phyloP scores from a whole-genome alignment of 1,140 invertebrate species.

The Dinothrombium tinctorium region DNA sequence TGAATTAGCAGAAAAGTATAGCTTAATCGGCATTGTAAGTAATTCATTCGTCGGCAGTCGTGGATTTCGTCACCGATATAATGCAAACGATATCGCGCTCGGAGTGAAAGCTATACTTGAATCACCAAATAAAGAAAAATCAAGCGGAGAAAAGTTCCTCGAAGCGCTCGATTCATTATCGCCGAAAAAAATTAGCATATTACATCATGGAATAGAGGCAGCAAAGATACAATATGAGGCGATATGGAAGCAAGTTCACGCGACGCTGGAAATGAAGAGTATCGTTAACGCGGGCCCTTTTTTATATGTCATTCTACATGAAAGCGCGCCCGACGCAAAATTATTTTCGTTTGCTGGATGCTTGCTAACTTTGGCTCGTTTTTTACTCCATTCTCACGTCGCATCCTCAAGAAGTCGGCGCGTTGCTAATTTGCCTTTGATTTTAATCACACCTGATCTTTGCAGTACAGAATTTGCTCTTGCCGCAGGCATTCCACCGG shows the following conservation, averaged over 20 bases:
- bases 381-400: conserved; percentile 45
- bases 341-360: conserved; percentile 47
- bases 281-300: conserved; percentile 67
- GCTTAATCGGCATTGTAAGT: conserved; percentile 41
- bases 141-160: conserved; percentile 40
- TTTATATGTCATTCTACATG: conserved; percentile 56
- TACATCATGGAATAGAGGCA: conserved; percentile 42
- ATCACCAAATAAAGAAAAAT: conserved; percentile 27
- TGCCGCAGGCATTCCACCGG: conserved; percentile 62
- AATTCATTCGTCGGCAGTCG: conserved; percentile 52
- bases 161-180: conserved; percentile 44
- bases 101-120: conserved; percentile 55
- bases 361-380: conserved; percentile 48
- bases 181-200: conserved; percentile 21
- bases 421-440: conserved; percentile 26
- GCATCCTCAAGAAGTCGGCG: conserved; percentile 32
- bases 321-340: conserved; percentile 33
- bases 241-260: conserved; percentile 53
- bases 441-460: conserved; percentile 32
- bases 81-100: conserved; percentile 59
- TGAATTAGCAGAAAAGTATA: conserved; percentile 50
- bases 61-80: conserved; percentile 52
- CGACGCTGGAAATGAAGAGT: conserved; percentile 49
- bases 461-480: conserved; percentile 34
- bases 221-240: conserved; percentile 45